A percentile compares a stretch with the other conserved stretches of the same genome.
Conservation (phyloP, 2,113 vertebrate genomes). For the Taxidea taxus region DNA sequence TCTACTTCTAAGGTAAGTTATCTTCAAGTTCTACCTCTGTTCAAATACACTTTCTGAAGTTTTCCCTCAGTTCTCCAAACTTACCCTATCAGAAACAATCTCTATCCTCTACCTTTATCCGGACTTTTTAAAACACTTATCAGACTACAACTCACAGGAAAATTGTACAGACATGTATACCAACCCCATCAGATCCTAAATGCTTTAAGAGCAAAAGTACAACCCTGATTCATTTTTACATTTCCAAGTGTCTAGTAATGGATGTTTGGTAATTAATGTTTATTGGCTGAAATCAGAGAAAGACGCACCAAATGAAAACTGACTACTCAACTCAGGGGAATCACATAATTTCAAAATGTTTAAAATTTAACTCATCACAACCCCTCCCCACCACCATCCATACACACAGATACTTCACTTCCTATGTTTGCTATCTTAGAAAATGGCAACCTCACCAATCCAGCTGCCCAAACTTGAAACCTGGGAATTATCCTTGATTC, state of each 20-base stretch:
- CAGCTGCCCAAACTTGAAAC: background rate
- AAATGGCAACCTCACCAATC: background rate
- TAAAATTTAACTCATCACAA: background rate
- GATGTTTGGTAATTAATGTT: background rate
- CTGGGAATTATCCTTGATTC: background rate
- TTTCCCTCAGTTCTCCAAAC: background rate
- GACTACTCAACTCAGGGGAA: conserved; percentile 9
- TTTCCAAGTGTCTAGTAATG: background rate
- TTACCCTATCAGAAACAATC: background rate
- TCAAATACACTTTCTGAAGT: background rate
- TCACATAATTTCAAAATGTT: background rate
- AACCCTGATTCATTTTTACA: background rate
- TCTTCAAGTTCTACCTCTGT: background rate
- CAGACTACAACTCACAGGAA: background rate
- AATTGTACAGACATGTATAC: background rate
- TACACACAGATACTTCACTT: background rate
- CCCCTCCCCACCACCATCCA: background rate
- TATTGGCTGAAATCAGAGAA: background rate
- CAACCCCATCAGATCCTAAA: background rate
- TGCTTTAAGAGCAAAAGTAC: background rate
- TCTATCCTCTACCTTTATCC: background rate
- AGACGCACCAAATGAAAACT: background rate
- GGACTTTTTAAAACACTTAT: background rate
- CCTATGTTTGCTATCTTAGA: background rate
- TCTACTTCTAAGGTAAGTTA: background rate